Conservation (phyloP, 2,113 vertebrate species). For the Uropsilus gracilis region DNA sequence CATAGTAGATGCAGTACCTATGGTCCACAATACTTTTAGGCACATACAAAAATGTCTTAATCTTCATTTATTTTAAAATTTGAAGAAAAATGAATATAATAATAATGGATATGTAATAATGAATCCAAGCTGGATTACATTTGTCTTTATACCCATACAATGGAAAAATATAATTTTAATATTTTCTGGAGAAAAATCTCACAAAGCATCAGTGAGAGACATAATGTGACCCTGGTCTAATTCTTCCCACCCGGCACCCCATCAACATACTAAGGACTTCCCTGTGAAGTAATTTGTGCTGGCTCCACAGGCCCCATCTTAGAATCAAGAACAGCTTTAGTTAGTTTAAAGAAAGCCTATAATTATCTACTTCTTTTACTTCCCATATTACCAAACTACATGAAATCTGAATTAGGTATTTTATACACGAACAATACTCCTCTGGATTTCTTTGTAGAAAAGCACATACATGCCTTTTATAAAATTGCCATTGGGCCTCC, state of each 20-base stretch:
- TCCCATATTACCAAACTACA: not conserved
- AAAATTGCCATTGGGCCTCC: not conserved
- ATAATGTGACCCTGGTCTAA: not conserved
- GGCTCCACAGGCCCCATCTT: not conserved
- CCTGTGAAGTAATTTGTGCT: not conserved
- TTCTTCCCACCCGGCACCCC: not conserved
- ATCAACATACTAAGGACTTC: not conserved
- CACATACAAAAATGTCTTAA: not conserved
- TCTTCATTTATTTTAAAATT: conserved; percentile 31
- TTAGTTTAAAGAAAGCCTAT: not conserved
- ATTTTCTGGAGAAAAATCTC: not conserved
- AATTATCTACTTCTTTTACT: not conserved
- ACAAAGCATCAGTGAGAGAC: not conserved
- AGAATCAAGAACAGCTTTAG: not conserved
- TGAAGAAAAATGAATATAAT: not conserved
- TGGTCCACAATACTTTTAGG: no score
- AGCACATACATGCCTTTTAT: not conserved
- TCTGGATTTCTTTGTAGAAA: not conserved
- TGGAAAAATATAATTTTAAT: conserved; percentile 36
- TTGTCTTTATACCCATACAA: not conserved
- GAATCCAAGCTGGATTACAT: no score
- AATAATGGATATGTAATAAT: no score
- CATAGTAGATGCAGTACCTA: not conserved
- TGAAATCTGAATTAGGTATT: conserved; percentile 8
- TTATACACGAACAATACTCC: not conserved